Conservation (phyloP, 2,888 invertebrate species). For the Pheosia tremula region DNA sequence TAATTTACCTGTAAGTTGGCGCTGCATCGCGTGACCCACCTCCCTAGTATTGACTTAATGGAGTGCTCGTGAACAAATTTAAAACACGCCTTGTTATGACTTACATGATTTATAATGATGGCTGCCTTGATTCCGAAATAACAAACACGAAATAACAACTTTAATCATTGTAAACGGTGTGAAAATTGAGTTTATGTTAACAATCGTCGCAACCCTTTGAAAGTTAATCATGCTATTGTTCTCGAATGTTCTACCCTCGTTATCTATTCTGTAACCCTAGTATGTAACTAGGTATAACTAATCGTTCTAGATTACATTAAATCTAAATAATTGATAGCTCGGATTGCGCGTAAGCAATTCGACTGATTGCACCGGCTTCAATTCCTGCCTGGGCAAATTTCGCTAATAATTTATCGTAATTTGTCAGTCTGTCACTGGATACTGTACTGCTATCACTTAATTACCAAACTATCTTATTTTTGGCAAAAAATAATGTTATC, state of each 20-base stretch:
- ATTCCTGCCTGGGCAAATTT: too few species aligned
- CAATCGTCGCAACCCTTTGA: background rate
- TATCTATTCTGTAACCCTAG: too few species aligned
- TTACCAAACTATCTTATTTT: too few species aligned
- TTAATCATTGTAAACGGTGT: constrained; percentile 21
- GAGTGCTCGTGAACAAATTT: constrained; percentile 68
- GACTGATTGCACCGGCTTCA: too few species aligned
- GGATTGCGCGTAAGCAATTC: too few species aligned
- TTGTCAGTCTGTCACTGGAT: too few species aligned
- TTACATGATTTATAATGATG: constrained; percentile 53
- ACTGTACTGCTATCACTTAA: too few species aligned
- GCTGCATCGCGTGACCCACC: constrained; percentile 68
- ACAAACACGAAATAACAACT: constrained; percentile 30
- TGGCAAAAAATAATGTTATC: too few species aligned
- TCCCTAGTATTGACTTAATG: constrained; percentile 74
- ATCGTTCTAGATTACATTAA: too few species aligned
- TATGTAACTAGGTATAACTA: too few species aligned
- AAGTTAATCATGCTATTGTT: background rate
- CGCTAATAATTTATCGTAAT: too few species aligned
- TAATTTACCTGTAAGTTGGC: constrained; percentile 56
- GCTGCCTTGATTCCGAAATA: constrained; percentile 29
- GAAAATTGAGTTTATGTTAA: constrained; percentile 3
- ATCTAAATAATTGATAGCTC: too few species aligned
- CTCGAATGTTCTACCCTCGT: background rate
- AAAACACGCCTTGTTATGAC: constrained; percentile 59